These are phyloP conservation scores for Athrips mouffetella DNA, from an alignment of 2,888 invertebrate genomes.

Conservation along the genomic window DNA sequence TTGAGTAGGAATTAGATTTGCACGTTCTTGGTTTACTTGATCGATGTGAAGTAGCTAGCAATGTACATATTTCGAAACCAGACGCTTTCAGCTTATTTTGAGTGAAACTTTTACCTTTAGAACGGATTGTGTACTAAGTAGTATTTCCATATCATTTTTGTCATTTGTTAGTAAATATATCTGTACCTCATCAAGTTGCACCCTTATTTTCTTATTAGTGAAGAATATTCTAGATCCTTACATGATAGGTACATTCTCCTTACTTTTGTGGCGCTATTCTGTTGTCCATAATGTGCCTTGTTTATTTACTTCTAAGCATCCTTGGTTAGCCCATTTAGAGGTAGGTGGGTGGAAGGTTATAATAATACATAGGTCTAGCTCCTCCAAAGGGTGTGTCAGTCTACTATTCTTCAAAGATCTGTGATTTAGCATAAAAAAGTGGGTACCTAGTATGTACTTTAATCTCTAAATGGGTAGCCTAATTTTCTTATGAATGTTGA, in stretches of 20 bases:
- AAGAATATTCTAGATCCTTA: constrained; percentile 60
- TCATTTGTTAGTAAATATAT: neutral
- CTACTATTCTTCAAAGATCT: too few species aligned
- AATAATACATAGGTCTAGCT: too few species aligned
- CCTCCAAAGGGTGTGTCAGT: too few species aligned
- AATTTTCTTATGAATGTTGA: too few species aligned
- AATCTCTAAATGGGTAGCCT: too few species aligned
- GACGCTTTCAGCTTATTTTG: constrained; percentile 3
- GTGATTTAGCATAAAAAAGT: too few species aligned
- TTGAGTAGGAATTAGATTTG: neutral
- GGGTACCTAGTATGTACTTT: too few species aligned
- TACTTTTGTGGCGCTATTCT: neutral
- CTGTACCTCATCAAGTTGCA: neutral
- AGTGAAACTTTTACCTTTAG: constrained; percentile 8
- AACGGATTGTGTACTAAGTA: neutral
- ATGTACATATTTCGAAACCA: constrained; percentile 1
- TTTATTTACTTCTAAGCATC: neutral
- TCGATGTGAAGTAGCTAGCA: constrained; percentile 3
- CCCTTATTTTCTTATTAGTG: constrained; percentile 15
- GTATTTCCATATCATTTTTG: neutral
- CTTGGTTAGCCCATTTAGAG: too few species aligned
- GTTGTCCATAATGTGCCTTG: neutral
- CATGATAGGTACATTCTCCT: constrained; percentile 29
- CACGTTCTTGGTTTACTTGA: neutral
- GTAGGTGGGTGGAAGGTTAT: too few species aligned